Conservation (phyloP, 2,888 invertebrate species). For the Himalopsyche anomala region DNA sequence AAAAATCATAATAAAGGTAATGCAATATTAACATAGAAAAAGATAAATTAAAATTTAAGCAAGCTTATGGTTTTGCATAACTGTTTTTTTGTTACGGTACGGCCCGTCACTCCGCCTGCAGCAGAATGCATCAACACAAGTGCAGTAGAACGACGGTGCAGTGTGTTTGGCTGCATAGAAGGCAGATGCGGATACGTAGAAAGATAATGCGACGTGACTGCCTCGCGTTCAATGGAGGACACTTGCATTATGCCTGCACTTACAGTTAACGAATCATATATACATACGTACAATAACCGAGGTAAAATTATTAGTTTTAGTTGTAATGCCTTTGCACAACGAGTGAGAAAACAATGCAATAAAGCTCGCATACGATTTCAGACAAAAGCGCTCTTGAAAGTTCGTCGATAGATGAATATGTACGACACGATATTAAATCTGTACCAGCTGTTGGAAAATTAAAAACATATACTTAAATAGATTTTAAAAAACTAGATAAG, state of each 20-base stretch:
- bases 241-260: constrained; percentile 31
- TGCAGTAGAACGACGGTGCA: not conserved
- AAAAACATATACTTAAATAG: no score
- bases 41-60: no score
- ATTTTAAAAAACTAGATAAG: no score
- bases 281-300: constrained; percentile 10
- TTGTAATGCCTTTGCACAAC: constrained; percentile 8
- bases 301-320: constrained; percentile 21
- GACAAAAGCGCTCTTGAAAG: not conserved
- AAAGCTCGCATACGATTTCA: not conserved
- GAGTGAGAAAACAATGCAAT: not conserved
- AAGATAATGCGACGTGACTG: constrained; percentile 27
- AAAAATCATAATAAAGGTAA: no score
- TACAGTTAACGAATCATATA: not conserved
- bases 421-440: not conserved
- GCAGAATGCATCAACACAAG: constrained; percentile 27
- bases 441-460: no score
- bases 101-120: constrained; percentile 24
- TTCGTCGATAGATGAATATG: not conserved
- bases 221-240: constrained; percentile 8
- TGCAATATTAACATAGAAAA: no score
- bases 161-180: constrained; percentile 3
- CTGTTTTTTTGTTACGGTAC: not conserved
- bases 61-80: not conserved
- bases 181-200: constrained; percentile 34